Percentiles rank a stretch among this genome's conserved stretches.
These are phyloP conservation scores for Phengaris arion DNA, from an alignment of 2,888 invertebrate genomes.

Conservation along the genomic window DNA sequence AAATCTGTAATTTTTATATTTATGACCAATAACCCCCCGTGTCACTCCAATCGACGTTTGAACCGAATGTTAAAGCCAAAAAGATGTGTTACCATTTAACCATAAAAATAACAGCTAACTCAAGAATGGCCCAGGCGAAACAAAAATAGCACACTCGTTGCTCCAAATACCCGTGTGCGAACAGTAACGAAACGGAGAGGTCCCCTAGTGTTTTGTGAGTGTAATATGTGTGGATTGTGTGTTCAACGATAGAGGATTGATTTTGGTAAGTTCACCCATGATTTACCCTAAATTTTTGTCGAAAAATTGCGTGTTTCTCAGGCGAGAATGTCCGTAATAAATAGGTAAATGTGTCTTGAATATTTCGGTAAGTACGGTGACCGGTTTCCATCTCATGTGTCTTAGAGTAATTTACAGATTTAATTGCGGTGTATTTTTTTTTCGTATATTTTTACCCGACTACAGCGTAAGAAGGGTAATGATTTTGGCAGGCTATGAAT, in stretches of 20 bases:
- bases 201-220: slow-evolving; percentile 35
- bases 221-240: slow-evolving; percentile 72
- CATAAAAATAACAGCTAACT: slow-evolving; percentile 10
- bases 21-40: no score
- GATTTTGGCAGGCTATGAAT: no score
- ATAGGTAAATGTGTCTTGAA: no score
- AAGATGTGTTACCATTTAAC: background rate
- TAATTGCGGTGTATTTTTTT: no score
- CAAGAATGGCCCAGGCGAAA: slow-evolving; percentile 4
- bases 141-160: background rate
- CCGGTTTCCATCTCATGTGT: no score
- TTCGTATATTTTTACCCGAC: no score
- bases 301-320: background rate
- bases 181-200: background rate
- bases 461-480: no score
- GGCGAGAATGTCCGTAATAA: background rate
- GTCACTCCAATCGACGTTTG: background rate
- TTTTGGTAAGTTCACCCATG: slow-evolving; percentile 41
- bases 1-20: no score
- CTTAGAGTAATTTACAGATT: no score
- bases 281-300: slow-evolving; percentile 27
- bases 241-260: slow-evolving; percentile 55
- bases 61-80: background rate
- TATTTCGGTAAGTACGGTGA: no score
- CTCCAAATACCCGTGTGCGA: background rate